Conservation (phyloP, 2,888 invertebrate genomes). For the Leucoma salicis region DNA sequence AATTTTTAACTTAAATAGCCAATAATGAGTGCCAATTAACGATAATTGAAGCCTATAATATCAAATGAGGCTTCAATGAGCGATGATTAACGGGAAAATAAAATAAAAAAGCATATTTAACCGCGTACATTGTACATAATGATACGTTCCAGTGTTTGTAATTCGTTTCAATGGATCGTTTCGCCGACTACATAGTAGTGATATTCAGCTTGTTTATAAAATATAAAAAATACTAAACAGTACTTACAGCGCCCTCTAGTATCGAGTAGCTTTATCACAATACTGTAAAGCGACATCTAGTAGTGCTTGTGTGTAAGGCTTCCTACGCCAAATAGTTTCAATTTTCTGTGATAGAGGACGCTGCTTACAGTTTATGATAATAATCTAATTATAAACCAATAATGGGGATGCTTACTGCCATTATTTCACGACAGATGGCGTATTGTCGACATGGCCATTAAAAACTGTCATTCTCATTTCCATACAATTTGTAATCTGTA, state of each 20-base stretch:
- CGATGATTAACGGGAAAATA: constrained; percentile 3
- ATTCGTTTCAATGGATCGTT: constrained; percentile 39
- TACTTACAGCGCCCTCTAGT: constrained; percentile 25
- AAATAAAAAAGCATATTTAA: constrained; percentile 5
- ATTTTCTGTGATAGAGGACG: no score
- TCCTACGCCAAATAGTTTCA: no score
- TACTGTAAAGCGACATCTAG: background rate
- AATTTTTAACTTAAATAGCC: constrained; percentile 19
- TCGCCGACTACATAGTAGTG: constrained; percentile 35
- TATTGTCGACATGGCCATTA: no score
- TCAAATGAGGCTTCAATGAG: constrained; percentile 13
- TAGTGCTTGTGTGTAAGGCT: no score
- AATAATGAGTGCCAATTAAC: constrained; percentile 30
- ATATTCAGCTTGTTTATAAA: constrained; percentile 46
- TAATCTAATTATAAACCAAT: no score
- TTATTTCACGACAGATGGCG: no score
- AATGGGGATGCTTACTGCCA: no score
- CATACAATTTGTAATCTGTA: no score
- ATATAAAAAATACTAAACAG: no score
- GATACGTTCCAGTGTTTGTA: constrained; percentile 33
- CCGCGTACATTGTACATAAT: constrained; percentile 45
- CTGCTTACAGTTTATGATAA: no score
- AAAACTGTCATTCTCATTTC: no score
- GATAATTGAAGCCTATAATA: constrained; percentile 13
- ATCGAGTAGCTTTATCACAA: constrained; percentile 6